Conservation (phyloP, 2,888 invertebrate species). For the Pterostichus niger region DNA sequence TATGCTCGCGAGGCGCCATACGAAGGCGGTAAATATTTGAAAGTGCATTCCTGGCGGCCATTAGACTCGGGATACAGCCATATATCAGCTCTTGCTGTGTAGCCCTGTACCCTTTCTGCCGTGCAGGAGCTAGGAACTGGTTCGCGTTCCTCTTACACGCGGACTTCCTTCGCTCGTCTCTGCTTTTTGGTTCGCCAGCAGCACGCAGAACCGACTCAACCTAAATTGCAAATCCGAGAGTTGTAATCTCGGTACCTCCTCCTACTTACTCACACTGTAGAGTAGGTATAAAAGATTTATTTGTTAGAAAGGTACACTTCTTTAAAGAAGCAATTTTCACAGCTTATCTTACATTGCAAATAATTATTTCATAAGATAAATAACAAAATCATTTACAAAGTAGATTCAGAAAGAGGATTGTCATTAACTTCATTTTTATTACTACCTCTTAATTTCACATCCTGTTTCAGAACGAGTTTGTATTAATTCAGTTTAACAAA, state of each 20-base stretch:
- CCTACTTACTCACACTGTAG: constrained; percentile 19
- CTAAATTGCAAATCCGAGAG: constrained; percentile 38
- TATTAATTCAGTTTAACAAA: too few species aligned
- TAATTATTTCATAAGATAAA: too few species aligned
- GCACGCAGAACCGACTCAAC: constrained; percentile 29
- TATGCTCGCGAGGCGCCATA: constrained; percentile 55
- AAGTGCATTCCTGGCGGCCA: constrained; percentile 66
- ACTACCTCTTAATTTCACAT: too few species aligned
- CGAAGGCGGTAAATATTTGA: constrained; percentile 66
- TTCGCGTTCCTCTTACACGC: not conserved
- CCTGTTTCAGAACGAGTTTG: too few species aligned
- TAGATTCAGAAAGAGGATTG: too few species aligned
- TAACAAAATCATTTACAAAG: too few species aligned
- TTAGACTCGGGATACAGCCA: constrained; percentile 56
- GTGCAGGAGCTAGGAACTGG: not conserved
- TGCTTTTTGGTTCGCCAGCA: constrained; percentile 25
- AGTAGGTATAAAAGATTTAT: not conserved
- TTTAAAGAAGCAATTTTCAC: too few species aligned
- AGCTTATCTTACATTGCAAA: not conserved
- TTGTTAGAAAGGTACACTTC: too few species aligned
- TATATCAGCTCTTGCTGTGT: constrained; percentile 48
- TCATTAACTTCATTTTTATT: too few species aligned
- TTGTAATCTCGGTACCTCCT: constrained; percentile 36
- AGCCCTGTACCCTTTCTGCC: constrained; percentile 14
- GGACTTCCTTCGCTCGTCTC: constrained; percentile 23